phyloP scores from a whole-genome alignment of 2,888 invertebrate genomes.

The Clanis bilineata region DNA sequence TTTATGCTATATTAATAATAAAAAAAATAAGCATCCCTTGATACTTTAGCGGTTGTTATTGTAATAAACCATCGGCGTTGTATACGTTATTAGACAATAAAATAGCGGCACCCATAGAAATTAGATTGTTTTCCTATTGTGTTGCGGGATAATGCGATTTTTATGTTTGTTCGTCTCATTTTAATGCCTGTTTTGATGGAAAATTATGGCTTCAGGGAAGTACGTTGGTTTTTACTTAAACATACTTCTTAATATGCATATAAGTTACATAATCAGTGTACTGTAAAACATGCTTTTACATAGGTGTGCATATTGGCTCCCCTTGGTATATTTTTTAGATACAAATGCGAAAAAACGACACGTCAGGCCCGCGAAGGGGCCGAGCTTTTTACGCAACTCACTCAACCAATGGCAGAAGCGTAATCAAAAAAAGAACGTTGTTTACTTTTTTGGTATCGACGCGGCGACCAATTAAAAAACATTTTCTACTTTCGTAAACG shows the following conservation, averaged over 20 bases:
- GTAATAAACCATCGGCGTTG: conserved; percentile 56
- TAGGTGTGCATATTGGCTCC: neutral
- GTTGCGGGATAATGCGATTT: conserved; percentile 54
- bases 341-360: conserved; percentile 16
- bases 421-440: conserved; percentile 62
- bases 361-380: conserved; percentile 59
- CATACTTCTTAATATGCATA: neutral
- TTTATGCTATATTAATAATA: conserved; percentile 79
- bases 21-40: conserved; percentile 65
- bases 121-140: conserved; percentile 55
- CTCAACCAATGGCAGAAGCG: conserved; percentile 57
- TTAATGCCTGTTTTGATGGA: conserved; percentile 22
- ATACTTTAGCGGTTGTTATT: conserved; percentile 56
- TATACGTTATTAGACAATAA: conserved; percentile 61
- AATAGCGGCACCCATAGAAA: conserved; percentile 59
- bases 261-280: neutral
- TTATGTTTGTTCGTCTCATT: conserved; percentile 56
- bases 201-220: neutral
- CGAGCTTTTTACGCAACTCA: conserved; percentile 59
- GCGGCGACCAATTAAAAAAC: conserved; percentile 44
- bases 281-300: neutral
- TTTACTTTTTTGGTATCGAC: conserved; percentile 41
- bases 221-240: neutral
- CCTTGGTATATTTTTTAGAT: neutral
- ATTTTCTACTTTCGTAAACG: conserved; percentile 29